Percentiles rank a stretch among this genome's conserved stretches.
These are phyloP conservation scores for Nesometra sesokonis DNA, from an alignment of 35 echinoderm and acorn worm genomes.

Conservation along the genomic window DNA sequence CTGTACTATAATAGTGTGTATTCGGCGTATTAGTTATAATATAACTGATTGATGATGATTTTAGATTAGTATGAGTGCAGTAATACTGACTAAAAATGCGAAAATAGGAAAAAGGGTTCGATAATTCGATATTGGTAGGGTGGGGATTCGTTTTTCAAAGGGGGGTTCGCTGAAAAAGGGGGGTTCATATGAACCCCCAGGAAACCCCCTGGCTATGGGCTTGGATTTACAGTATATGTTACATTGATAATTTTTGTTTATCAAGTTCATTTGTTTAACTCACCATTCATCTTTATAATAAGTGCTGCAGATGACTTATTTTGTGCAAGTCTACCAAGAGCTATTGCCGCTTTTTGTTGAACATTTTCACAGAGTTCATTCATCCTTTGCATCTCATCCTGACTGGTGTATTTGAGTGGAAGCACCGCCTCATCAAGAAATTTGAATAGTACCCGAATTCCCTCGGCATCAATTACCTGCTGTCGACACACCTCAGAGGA, in stretches of 20 bases:
- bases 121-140: too few relatives aligned
- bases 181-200: too few relatives aligned
- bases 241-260: too few relatives aligned
- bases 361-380: conserved; percentile 35
- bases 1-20: too few relatives aligned
- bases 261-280: background rate
- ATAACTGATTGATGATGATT: too few relatives aligned
- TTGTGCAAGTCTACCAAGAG: conserved; percentile 29
- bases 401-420: background rate
- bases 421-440: conserved; percentile 17
- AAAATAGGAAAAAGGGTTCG: too few relatives aligned
- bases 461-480: conserved; percentile 27
- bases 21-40: too few relatives aligned
- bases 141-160: too few relatives aligned
- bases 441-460: conserved; percentile 26
- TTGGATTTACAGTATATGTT: too few relatives aligned
- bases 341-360: conserved; percentile 53
- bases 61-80: too few relatives aligned
- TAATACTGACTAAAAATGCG: too few relatives aligned
- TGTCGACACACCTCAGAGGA: conserved; percentile 28
- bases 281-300: conserved; percentile 25
- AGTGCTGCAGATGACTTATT: conserved; percentile 25
- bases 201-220: conserved; percentile 16
- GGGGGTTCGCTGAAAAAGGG: too few relatives aligned
- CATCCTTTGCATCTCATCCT: background rate